A percentile compares a stretch with the other conserved stretches of the same genome.
Conservation (phyloP, 2,113 vertebrate genomes). For the Cavia porcellus region DNA sequence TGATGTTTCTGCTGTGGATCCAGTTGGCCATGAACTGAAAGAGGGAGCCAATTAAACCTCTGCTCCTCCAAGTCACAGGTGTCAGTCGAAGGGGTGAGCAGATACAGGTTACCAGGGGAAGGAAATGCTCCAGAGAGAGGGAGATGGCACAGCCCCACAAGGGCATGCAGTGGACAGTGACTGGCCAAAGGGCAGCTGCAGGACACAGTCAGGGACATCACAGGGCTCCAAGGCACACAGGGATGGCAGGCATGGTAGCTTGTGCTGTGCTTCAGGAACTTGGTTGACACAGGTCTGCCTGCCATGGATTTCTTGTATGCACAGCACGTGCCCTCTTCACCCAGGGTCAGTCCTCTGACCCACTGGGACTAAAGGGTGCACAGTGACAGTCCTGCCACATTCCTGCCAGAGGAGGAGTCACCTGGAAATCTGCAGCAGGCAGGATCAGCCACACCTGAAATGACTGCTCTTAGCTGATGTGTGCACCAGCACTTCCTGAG, state of each 20-base stretch:
- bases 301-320: neutral
- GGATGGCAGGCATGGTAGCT: neutral
- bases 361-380: fast-evolving
- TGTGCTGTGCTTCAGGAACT: too few species aligned
- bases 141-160: neutral
- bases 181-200: fast-evolving
- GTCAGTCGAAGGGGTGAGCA: neutral
- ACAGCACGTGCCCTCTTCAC: fast-evolving
- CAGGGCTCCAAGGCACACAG: neutral
- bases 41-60: too few species aligned
- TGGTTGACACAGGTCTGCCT: neutral
- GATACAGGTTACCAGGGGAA: fast-evolving
- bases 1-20: too few species aligned
- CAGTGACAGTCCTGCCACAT: neutral
- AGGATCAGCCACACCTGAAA: neutral
- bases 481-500: neutral
- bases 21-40: too few species aligned
- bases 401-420: neutral
- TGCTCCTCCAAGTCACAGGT: too few species aligned
- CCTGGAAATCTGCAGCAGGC: neutral
- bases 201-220: fast-evolving
- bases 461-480: fast-evolving
- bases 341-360: too few species aligned
- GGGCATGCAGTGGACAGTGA: fast-evolving
- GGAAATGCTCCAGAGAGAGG: neutral